Evolutionary conservation across 2,888 invertebrate species (phyloP), one percentile per base, ranked within the genome.

Genomic region (Luperina testacea): DNA sequence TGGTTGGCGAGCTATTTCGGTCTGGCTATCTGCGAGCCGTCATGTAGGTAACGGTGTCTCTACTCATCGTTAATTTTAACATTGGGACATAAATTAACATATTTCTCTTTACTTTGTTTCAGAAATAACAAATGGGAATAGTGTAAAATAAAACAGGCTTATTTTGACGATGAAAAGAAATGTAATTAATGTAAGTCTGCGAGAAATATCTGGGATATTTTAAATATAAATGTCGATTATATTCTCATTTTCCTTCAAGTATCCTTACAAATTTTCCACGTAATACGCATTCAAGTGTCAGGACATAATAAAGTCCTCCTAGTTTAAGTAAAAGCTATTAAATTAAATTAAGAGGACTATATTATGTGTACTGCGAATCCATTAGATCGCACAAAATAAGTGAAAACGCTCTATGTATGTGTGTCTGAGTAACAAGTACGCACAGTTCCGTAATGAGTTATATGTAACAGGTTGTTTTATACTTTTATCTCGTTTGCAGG

Each of bases 21-120:
- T 82, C 85, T 68, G 75, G 53, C 81, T 84, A 86, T 83, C 80
- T 71, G 82, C 80, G 80, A 77, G 61, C 72, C 81, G 86, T 82
- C 89, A 89, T 90, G 82, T 88, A 82, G 88, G 85, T 90, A 90
- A 90, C 86, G 78, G 88, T 88, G 85, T 83, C 87, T 87, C 63
- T 70, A 85, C 57, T 72, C 77, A 81, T 80, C 75, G 86, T 82
- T 87, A 81, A 86, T 75, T 85, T 87, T 84, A 84, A 77, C 71
- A 67, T 72, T 63, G 61, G 0, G 48, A 68, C 38, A 75, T 83
- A 78, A 83, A 79, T 78, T 78, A 75, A 77, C 73, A 82, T 85
- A n/a, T 45, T 69, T 70, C 8, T 57, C 48, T 68, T 59, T 20
- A 57, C 45, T 67, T 71, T 82, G 48, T 17, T 45, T 45, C 27